phyloP scores from a whole-genome alignment of 2,797 vertebrate genomes.

The Falco biarmicus region DNA sequence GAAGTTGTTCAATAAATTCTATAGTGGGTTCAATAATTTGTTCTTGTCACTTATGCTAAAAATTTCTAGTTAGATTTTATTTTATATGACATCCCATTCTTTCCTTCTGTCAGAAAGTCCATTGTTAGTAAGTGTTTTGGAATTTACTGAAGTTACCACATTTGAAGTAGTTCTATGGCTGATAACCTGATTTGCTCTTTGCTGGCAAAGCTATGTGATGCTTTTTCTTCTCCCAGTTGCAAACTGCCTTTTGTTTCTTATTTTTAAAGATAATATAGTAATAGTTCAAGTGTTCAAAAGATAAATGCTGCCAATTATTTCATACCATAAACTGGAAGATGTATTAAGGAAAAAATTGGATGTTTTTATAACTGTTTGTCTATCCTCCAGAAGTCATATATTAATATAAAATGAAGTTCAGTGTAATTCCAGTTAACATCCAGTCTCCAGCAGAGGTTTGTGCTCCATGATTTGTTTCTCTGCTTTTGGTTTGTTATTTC shows the following conservation, averaged over 20 bases:
- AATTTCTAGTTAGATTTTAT: too few relatives aligned
- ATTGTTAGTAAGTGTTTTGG: neutral
- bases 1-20: neutral
- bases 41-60: neutral
- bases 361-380: conserved; percentile 1
- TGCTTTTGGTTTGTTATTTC: conserved; percentile 13
- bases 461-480: neutral
- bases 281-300: neutral
- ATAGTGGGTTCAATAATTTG: neutral
- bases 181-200: neutral
- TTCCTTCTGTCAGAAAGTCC: neutral
- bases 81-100: neutral
- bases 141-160: neutral
- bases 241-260: neutral
- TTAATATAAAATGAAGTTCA: neutral
- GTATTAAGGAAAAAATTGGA: neutral
- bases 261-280: neutral
- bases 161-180: neutral
- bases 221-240: neutral
- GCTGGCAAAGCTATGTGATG: neutral
- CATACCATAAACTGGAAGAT: neutral
- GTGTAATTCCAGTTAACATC: neutral
- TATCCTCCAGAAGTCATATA: neutral
- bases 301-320: conserved; percentile 26
- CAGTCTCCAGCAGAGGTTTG: neutral